A percentile compares a stretch with the other conserved stretches of the same genome.
Evolutionary conservation across 2,113 vertebrate species (phyloP).

Genomic region (Leptobrachium leishanense): DNA sequence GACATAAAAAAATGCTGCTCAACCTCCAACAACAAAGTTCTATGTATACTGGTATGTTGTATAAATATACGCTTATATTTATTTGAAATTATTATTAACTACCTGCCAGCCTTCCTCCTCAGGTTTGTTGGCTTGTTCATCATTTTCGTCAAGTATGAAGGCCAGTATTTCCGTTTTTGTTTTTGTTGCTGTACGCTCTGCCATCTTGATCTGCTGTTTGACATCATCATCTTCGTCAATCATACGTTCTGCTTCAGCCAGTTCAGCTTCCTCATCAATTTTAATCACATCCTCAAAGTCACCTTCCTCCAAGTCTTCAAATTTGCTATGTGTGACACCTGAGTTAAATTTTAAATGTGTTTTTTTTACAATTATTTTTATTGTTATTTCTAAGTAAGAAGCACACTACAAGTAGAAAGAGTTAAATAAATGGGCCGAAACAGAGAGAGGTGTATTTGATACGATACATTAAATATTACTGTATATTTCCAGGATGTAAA

Average conservation of each 20-base stretch:
- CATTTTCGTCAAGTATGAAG: constrained; percentile 3
- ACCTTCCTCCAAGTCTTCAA: neutral
- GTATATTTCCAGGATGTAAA: no score
- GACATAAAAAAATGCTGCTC: no score
- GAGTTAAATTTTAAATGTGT: neutral
- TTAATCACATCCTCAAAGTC: constrained; percentile 16
- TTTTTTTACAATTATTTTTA: no score
- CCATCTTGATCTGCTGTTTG: constrained; percentile 5
- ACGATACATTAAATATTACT: no score
- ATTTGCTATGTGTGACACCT: neutral
- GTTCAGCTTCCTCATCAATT: constrained; percentile 27
- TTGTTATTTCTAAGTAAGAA: no score
- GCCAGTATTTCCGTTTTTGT: neutral
- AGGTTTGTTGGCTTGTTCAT: neutral
- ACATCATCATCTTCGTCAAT: constrained; percentile 37
- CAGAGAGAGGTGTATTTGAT: no score
- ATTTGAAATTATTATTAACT: no score
- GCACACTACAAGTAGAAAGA: no score
- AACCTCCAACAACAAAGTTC: no score
- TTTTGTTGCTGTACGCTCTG: neutral
- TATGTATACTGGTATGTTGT: no score
- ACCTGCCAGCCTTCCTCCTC: constrained; percentile 16
- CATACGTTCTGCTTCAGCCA: constrained; percentile 22
- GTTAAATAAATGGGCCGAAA: no score
- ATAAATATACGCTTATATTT: no score